phyloP scores from a whole-genome alignment of 2,888 invertebrate genomes.

The Athrips mouffetella region DNA sequence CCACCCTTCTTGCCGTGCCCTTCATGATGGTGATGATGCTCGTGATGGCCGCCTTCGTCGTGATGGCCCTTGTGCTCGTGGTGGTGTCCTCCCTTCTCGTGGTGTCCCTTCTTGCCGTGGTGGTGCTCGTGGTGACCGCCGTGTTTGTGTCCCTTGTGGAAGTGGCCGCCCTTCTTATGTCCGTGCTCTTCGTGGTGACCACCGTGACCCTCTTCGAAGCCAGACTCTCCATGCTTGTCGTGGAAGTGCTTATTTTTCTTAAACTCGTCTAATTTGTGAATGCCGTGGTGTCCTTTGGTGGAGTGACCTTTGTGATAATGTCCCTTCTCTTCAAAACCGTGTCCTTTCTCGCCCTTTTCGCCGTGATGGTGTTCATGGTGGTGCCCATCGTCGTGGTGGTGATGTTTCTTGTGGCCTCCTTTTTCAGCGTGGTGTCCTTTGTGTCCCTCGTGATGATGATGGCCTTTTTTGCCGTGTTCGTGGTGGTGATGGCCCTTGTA shows the following conservation, averaged over 20 bases:
- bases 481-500: constrained; percentile 83
- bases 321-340: constrained; percentile 76
- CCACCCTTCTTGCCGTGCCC: constrained; percentile 88
- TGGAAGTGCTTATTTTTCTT: constrained; percentile 92
- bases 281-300: constrained; percentile 90
- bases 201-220: constrained; percentile 87
- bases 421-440: constrained; percentile 79
- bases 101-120: constrained; percentile 88
- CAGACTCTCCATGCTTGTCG: constrained; percentile 88
- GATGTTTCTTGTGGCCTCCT: constrained; percentile 80
- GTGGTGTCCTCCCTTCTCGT: constrained; percentile 88
- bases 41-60: constrained; percentile 86
- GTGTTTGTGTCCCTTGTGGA: constrained; percentile 88
- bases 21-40: constrained; percentile 85
- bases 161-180: constrained; percentile 88
- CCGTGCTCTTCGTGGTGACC: constrained; percentile 86
- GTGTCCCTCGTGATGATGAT: constrained; percentile 83
- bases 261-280: constrained; percentile 90
- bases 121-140: constrained; percentile 87
- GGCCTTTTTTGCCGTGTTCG: constrained; percentile 83
- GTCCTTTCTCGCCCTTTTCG: constrained; percentile 81
- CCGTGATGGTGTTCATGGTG: constrained; percentile 81
- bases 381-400: constrained; percentile 82
- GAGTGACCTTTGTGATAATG: constrained; percentile 89
- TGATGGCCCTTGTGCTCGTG: constrained; percentile 89